A percentile compares a stretch with the other conserved stretches of the same genome.
These are phyloP conservation scores for Pluvianellus socialis DNA, from an alignment of 2,113 vertebrate genomes.

Conservation along the genomic window DNA sequence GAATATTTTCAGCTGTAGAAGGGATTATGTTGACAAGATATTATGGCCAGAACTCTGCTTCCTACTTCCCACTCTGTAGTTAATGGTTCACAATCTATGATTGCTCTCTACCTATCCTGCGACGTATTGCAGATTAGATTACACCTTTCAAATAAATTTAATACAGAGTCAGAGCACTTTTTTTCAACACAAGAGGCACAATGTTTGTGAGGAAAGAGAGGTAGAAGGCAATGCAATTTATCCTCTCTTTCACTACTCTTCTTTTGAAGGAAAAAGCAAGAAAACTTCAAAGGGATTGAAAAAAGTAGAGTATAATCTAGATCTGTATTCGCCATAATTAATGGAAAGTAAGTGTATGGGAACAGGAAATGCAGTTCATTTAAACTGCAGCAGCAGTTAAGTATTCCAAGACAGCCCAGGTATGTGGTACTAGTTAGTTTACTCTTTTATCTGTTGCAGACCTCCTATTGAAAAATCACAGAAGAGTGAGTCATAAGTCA, in stretches of 20 bases:
- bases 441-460: not conserved
- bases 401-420: not conserved
- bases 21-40: not conserved
- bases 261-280: not conserved
- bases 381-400: not conserved
- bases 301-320: not conserved
- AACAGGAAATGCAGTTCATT: not conserved
- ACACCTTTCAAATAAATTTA: not conserved
- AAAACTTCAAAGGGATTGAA: not conserved
- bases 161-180: not conserved
- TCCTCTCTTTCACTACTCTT: not conserved
- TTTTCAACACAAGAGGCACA: not conserved
- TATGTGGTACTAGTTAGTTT: not conserved
- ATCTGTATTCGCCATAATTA: not conserved
- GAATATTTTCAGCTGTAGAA: not conserved
- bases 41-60: not conserved
- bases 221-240: not conserved
- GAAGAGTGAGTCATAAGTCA: not conserved
- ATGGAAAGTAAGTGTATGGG: not conserved
- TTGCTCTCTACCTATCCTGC: fast-evolving
- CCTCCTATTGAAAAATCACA: not conserved
- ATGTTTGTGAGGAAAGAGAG: not conserved
- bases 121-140: not conserved
- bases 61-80: not conserved
- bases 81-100: not conserved